A percentile compares a stretch with the other conserved stretches of the same genome.
Evolutionary conservation across 2,113 vertebrate species (phyloP).

Genomic region (Diadophis punctatus): DNA sequence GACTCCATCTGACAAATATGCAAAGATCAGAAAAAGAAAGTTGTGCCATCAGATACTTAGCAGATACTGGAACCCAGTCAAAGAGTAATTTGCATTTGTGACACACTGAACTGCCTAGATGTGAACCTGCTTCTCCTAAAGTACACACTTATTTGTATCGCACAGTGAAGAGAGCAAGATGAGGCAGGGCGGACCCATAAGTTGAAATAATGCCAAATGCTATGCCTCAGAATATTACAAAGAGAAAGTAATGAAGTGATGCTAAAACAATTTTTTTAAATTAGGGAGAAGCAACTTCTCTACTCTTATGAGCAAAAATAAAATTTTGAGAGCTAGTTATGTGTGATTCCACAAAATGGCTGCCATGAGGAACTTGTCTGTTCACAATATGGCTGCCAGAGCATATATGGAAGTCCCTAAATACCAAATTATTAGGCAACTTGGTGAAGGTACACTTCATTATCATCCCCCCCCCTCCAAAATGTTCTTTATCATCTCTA

Average conservation of each 20-base stretch:
- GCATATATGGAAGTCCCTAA: not conserved
- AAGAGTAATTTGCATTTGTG: not conserved
- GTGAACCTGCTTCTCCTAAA: not conserved
- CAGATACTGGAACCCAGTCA: not conserved
- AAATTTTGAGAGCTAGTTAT: not conserved
- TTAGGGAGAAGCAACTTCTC: not conserved
- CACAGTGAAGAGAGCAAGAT: too few species aligned
- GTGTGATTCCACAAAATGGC: not conserved
- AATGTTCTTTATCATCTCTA: not conserved
- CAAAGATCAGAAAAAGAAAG: not conserved
- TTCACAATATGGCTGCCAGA: not conserved
- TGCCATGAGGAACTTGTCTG: not conserved
- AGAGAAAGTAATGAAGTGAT: not conserved
- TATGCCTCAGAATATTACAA: not conserved
- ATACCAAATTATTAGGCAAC: not conserved
- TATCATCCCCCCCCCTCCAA: not conserved
- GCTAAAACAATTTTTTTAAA: not conserved
- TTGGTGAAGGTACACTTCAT: not conserved
- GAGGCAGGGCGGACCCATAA: not conserved
- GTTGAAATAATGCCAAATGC: not conserved
- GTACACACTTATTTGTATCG: not conserved
- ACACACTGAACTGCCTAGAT: too few species aligned
- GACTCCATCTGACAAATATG: not conserved
- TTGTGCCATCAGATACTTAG: not conserved
- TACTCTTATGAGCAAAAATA: not conserved